Percentiles rank a stretch among this genome's conserved stretches.
Evolutionary conservation across 1,140 invertebrate genomes (phyloP).

Genomic region (Leptoteleia sp.): DNA sequence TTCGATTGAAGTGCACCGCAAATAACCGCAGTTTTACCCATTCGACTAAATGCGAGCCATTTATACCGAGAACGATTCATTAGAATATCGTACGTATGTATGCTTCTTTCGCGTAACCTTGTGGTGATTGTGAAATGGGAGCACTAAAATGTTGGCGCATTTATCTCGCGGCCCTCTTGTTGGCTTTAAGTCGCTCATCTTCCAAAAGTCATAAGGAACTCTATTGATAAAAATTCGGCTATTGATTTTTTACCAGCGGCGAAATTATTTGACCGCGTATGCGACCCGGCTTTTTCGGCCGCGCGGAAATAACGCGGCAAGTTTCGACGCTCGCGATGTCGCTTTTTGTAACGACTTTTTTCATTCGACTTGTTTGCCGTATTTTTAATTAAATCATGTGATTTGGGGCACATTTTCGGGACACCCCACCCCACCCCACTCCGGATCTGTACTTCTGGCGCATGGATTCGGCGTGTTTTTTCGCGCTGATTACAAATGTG

Average conservation of each 20-base stretch:
- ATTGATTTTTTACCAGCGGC: conserved; percentile 27
- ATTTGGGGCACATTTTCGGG: no score
- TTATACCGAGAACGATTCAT: conserved; percentile 72
- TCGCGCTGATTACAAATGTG: no score
- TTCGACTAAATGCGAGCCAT: conserved; percentile 78
- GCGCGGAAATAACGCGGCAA: no score
- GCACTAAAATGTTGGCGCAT: conserved; percentile 46
- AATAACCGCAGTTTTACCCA: conserved; percentile 80
- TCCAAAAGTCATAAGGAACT: conserved; percentile 26
- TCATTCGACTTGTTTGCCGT: no score
- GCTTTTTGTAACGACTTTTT: no score
- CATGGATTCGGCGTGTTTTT: no score
- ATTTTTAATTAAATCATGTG: no score
- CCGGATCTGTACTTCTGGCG: no score
- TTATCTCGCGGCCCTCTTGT: conserved; percentile 44
- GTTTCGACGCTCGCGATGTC: no score
- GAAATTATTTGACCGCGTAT: conserved; percentile 16
- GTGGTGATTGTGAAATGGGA: conserved; percentile 57
- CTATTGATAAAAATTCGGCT: conserved; percentile 23
- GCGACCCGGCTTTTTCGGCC: no score
- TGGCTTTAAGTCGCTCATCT: conserved; percentile 47
- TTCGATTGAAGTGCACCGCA: conserved; percentile 80
- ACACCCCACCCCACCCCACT: no score
- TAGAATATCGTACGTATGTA: conserved; percentile 74
- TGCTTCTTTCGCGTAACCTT: conserved; percentile 62